phyloP scores from a whole-genome alignment of 2,888 invertebrate genomes.

The Phaonia tiefii region DNA sequence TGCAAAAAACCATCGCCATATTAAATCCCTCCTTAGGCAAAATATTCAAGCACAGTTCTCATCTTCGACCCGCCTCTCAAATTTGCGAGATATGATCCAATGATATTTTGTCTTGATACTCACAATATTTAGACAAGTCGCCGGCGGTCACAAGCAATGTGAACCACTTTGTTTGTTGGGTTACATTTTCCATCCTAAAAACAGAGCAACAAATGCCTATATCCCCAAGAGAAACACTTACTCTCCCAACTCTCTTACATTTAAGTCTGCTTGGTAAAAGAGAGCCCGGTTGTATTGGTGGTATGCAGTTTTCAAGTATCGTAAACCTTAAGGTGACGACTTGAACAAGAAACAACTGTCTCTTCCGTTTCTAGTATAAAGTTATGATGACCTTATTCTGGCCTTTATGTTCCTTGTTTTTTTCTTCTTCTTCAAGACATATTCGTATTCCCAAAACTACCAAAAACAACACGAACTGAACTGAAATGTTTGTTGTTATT shows the following conservation, averaged over 20 bases:
- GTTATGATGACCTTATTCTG: constrained; percentile 53
- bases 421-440: constrained; percentile 24
- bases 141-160: too few species aligned
- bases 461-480: not conserved
- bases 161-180: not conserved
- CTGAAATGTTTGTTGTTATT: constrained; percentile 6
- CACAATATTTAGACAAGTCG: too few species aligned
- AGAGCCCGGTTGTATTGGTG: not conserved
- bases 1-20: too few species aligned
- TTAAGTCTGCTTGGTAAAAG: not conserved
- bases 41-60: too few species aligned
- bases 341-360: constrained; percentile 7
- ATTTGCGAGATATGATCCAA: too few species aligned
- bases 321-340: constrained; percentile 24
- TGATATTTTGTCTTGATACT: too few species aligned
- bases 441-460: constrained; percentile 56
- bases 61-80: too few species aligned
- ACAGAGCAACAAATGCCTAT: constrained; percentile 13
- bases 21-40: too few species aligned
- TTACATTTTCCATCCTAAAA: not conserved
- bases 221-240: not conserved
- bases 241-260: constrained; percentile 15
- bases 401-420: constrained; percentile 57
- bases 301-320: constrained; percentile 18
- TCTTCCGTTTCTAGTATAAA: constrained; percentile 20